Percentiles rank a stretch among this genome's conserved stretches.
Conservation (phyloP, 2,797 vertebrate genomes). For the Cossypha caffra region DNA sequence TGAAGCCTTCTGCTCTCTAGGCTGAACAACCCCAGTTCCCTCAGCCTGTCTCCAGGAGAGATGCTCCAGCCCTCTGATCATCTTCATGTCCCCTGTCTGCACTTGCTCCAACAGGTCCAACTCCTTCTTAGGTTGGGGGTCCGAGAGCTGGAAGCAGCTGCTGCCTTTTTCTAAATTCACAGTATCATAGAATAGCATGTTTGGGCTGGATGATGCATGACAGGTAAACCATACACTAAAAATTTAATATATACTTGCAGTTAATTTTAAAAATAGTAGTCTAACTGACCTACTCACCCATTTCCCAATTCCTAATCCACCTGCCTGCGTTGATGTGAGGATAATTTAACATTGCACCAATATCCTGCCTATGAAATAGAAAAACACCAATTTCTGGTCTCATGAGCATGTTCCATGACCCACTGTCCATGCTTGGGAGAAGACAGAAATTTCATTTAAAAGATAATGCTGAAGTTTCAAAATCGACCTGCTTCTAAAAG, state of each 20-base stretch:
- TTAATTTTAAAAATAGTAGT: not conserved
- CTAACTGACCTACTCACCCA: not conserved
- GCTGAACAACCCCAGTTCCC: not conserved
- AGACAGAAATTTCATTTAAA: not conserved
- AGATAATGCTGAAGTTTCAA: not conserved
- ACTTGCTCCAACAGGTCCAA: not conserved
- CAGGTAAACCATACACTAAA: not conserved
- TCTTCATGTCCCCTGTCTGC: not conserved
- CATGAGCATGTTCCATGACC: not conserved
- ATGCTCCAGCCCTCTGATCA: not conserved
- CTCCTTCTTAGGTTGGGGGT: rapidly evolving
- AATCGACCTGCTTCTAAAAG: not conserved
- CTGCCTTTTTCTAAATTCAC: not conserved
- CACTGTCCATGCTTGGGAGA: not conserved
- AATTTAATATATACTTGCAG: not conserved
- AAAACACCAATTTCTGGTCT: not conserved
- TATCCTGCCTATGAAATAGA: not conserved
- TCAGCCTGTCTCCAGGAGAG: not conserved
- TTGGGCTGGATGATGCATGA: not conserved
- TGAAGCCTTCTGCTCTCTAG: not conserved
- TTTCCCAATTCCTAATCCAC: not conserved
- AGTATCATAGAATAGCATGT: not conserved
- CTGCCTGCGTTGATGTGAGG: rapidly evolving
- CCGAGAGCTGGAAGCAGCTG: not conserved
- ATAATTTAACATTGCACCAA: not conserved